These are phyloP conservation scores for Penaeus monodon DNA, from an alignment of 2,888 invertebrate genomes.

Conservation along the genomic window DNA sequence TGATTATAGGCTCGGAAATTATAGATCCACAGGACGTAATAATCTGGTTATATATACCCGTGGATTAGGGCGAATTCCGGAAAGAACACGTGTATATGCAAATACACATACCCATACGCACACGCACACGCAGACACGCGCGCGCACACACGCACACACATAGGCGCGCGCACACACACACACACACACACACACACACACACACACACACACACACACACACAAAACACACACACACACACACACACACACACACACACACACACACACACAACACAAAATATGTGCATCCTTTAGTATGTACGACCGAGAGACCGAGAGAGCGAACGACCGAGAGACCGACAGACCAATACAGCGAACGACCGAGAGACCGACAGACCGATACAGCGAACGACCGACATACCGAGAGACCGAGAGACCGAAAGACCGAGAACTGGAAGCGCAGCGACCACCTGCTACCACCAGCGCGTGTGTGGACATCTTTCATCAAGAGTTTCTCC, in stretches of 20 bases:
- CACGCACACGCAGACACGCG: neutral
- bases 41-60: too few species aligned
- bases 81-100: too few species aligned
- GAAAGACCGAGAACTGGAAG: neutral
- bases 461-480: neutral
- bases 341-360: neutral
- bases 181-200: conserved; percentile 17
- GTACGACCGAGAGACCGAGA: neutral
- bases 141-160: neutral
- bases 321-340: neutral
- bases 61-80: too few species aligned
- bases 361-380: neutral
- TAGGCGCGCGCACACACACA: neutral
- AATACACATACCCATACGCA: neutral
- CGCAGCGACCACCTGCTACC: neutral
- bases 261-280: neutral
- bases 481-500: neutral
- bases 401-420: neutral
- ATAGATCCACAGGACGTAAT: too few species aligned
- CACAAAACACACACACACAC: neutral
- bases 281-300: too few species aligned
- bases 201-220: neutral
- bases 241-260: conserved; percentile 9
- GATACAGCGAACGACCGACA: neutral
- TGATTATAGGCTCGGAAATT: too few species aligned